Evolutionary conservation across 2,797 vertebrate genomes (phyloP).

Genomic region (Lerista edwardsae): DNA sequence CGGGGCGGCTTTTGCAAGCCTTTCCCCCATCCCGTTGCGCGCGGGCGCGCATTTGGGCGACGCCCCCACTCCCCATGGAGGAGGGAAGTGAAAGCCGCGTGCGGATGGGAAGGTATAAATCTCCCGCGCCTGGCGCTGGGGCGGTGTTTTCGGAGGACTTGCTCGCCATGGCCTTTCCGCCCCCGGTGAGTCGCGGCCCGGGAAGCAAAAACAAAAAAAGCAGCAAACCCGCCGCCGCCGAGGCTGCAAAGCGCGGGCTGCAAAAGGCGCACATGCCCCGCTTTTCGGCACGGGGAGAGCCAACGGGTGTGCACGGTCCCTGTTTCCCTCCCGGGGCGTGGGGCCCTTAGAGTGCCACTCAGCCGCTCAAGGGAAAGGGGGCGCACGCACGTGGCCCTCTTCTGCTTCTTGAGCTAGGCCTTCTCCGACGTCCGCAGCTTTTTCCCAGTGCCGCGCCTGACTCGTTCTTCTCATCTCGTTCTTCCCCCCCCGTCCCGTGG

Average conservation of each 20-base stretch:
- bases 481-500: neutral
- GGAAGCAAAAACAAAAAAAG: neutral
- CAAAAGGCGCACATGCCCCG: neutral
- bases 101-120: slow-evolving; percentile 3
- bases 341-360: no score
- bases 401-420: no score
- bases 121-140: neutral
- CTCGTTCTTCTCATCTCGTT: neutral
- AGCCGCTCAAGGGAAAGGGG: no score
- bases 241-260: neutral
- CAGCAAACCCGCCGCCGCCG: neutral
- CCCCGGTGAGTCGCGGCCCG: slow-evolving; percentile 11
- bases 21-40: neutral
- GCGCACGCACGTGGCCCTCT: no score
- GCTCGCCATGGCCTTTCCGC: slow-evolving; percentile 4
- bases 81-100: neutral
- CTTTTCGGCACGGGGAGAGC: rapidly evolving
- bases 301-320: neutral
- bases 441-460: neutral
- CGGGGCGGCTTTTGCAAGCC: neutral
- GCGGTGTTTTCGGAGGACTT: neutral
- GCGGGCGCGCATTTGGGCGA: neutral
- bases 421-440: no score
- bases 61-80: neutral
- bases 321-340: neutral